Percentiles rank a stretch among this genome's conserved stretches.
These are phyloP conservation scores for Thermophis baileyi DNA, from an alignment of 2,113 vertebrate species.

Conservation along the genomic window DNA sequence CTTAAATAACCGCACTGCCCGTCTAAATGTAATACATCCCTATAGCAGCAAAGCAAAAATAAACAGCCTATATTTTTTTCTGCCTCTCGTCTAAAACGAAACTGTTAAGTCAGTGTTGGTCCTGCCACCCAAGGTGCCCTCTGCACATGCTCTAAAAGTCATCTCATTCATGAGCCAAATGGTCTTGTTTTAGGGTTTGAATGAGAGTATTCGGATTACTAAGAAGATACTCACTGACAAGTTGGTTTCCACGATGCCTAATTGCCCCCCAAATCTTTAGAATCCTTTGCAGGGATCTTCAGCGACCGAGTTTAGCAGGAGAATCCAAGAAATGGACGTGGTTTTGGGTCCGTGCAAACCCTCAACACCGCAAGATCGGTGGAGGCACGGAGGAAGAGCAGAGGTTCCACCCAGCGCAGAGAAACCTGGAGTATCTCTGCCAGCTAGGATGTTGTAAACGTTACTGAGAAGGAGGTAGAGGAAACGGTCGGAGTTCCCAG, in stretches of 20 bases:
- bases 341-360: not conserved
- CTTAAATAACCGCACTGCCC: not conserved
- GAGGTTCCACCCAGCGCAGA: not conserved
- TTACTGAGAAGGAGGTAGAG: slow-evolving; percentile 39
- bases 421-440: not conserved
- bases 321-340: not conserved
- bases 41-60: not conserved
- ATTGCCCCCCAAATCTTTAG: not conserved
- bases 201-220: not conserved
- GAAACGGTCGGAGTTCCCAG: slow-evolving; percentile 53
- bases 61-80: not conserved
- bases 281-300: not conserved
- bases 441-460: not conserved
- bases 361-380: not conserved
- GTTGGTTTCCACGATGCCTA: not conserved
- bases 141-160: not conserved
- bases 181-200: no score
- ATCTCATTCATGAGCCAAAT: not conserved
- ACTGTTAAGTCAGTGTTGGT: rapidly evolving
- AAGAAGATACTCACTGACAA: not conserved
- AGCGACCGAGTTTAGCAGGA: not conserved
- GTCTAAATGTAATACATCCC: not conserved
- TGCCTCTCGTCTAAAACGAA: not conserved
- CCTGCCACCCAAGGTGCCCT: not conserved
- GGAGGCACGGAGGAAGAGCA: not conserved